A percentile compares a stretch with the other conserved stretches of the same genome.
phyloP scores from a whole-genome alignment of 2,797 vertebrate species.

The Pseudochirops corinnae region DNA sequence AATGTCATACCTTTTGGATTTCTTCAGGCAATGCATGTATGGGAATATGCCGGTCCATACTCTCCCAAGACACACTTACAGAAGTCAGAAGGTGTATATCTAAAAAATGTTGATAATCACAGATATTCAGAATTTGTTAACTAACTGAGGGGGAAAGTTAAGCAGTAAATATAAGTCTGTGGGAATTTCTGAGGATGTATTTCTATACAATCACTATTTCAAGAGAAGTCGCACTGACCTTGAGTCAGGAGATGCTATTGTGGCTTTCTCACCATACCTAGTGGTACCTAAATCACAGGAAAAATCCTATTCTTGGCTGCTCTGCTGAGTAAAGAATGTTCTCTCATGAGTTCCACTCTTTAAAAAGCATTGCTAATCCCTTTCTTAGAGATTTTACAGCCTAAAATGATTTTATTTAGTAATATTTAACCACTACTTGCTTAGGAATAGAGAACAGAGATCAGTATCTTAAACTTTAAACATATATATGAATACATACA shows the following conservation, averaged over 20 bases:
- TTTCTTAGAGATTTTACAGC: conserved; percentile 35
- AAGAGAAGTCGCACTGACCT: conserved; percentile 8
- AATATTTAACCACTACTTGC: conserved; percentile 43
- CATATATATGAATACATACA: conserved; percentile 11
- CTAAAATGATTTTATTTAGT: conserved; percentile 32
- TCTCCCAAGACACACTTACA: conserved; percentile 42
- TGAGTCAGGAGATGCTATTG: conserved; percentile 19
- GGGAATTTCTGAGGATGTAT: not conserved
- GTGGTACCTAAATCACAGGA: conserved; percentile 38
- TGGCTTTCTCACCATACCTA: not conserved
- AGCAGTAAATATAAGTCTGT: conserved; percentile 32
- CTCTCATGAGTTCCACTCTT: not conserved
- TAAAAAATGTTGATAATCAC: conserved; percentile 62
- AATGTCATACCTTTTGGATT: conserved; percentile 89
- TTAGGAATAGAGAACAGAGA: conserved; percentile 42
- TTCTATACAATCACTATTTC: not conserved
- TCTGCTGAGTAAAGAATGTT: not conserved
- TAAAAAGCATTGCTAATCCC: not conserved
- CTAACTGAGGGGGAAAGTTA: conserved; percentile 6
- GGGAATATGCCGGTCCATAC: conserved; percentile 87
- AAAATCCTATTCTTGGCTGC: not conserved
- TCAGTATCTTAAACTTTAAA: conserved; percentile 50
- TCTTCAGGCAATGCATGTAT: conserved; percentile 90
- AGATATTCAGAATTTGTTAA: conserved; percentile 44
- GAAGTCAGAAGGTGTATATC: conserved; percentile 35